phyloP scores from a whole-genome alignment of 2,888 invertebrate genomes.

The Boloria selene region DNA sequence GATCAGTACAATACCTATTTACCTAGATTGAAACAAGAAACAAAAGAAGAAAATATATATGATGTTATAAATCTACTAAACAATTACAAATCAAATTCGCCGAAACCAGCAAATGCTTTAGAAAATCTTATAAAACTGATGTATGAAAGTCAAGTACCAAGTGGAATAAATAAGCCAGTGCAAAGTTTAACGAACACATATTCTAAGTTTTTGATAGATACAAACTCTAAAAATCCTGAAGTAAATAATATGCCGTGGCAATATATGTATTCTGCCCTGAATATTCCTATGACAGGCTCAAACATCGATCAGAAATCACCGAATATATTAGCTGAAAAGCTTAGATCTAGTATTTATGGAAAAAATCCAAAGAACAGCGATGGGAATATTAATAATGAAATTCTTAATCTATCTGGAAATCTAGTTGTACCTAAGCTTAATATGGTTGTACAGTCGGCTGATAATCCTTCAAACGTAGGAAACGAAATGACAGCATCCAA shows the following conservation, averaged over 20 bases:
- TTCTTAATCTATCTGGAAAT: not conserved
- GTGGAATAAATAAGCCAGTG: not conserved
- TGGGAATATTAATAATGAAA: not conserved
- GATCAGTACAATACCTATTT: not conserved
- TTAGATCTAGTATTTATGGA: not conserved
- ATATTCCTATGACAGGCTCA: not conserved
- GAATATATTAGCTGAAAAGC: conserved; percentile 14
- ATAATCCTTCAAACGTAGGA: no score
- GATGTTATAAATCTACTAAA: conserved; percentile 27
- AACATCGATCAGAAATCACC: conserved; percentile 8
- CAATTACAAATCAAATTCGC: conserved; percentile 27
- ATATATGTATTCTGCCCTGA: conserved; percentile 6
- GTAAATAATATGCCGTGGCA: conserved; percentile 3
- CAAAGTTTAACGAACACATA: not conserved
- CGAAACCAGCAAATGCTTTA: not conserved
- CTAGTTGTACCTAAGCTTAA: not conserved
- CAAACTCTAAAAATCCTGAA: not conserved
- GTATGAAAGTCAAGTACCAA: not conserved
- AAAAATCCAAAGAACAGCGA: not conserved
- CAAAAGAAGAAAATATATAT: not conserved
- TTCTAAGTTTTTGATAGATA: not conserved
- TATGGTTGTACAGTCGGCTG: no score
- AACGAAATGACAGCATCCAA: no score
- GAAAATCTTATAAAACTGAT: conserved; percentile 3
- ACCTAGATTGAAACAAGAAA: not conserved